Base-by-base conservation (phyloP, 2,113 vertebrate species). In the Osmerus mordax region DNA sequence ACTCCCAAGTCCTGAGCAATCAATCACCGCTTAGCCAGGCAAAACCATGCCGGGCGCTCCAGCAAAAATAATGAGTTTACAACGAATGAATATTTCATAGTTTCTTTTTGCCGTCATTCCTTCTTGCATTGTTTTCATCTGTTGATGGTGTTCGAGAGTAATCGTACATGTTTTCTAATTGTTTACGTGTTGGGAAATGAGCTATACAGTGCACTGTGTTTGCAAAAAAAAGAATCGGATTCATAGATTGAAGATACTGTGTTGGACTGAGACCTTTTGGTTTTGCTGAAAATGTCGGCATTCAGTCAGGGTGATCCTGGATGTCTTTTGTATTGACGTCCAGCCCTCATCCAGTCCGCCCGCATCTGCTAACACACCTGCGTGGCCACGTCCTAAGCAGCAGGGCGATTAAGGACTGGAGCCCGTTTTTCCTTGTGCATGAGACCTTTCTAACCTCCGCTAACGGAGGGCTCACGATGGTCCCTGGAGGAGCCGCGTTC, bases 11-110 rank as follows among this genome's bases (percentile, higher is more conserved):
- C 78, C 76, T 4, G 67, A 79, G 87, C 78, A 80, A 90, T 90
- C 88, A 84, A 89, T 89, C 90, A 86, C 56, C 76, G 71, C 87
- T 84, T 78, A 89, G 74, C 81, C 74, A 75, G 82, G 74, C 87
- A 78, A 36, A 75, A 56, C 78, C 80, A 72, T 55, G 83, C 71
- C 19, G 69, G 71, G 78, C 60, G 79, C 73, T 75, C 74, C 69
- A 41, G 75, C n/a, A 23, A 84, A 64, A 88, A 86, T 89, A 90
- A 91, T 87, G 87, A 91, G 86, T 82, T 78, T 85, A 87, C 83
- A 80, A 81, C 74, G 65, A 84, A 85, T 81, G 77, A 83, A 88
- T 88, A 87, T 90, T 79, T 90, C 76, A 81, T 72, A 29, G 16
- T 8, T 58, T 32, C 53, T 79, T 77, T 68, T 66, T 73, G 80